phyloP scores from a whole-genome alignment of 92 coral and sea anemone genomes.

The Virgularia gustaviana region DNA sequence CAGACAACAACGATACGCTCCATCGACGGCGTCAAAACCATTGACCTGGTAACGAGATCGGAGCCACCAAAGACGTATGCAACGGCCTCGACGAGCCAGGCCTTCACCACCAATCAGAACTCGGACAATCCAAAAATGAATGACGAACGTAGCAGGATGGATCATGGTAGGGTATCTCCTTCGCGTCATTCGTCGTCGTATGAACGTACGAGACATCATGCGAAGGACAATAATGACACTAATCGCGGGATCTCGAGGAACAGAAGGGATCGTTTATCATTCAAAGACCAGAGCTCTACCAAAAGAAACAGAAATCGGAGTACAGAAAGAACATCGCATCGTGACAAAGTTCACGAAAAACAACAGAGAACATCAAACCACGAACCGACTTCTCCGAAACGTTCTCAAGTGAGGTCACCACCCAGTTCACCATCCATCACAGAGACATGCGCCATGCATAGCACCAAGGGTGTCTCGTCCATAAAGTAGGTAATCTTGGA shows the following conservation, averaged over 20 bases:
- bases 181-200: too few species aligned
- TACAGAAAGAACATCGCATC: conserved; percentile 5
- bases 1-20: conserved; percentile 23
- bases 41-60: neutral
- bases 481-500: conserved; percentile 6
- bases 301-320: neutral
- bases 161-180: neutral
- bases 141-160: neutral
- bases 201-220: neutral
- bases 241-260: neutral
- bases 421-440: neutral
- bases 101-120: neutral
- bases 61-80: neutral
- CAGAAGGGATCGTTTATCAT: neutral
- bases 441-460: conserved; percentile 27
- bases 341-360: neutral
- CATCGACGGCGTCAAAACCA: neutral
- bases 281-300: neutral
- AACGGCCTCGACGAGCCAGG: neutral
- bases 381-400: conserved; percentile 25
- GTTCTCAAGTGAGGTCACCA: too few species aligned
- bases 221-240: neutral
- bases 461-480: neutral
- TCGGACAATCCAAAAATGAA: neutral
- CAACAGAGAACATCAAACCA: conserved; percentile 8